Evolutionary conservation across 2,888 invertebrate species (phyloP).

Genomic region (Agrotis segetum): DNA sequence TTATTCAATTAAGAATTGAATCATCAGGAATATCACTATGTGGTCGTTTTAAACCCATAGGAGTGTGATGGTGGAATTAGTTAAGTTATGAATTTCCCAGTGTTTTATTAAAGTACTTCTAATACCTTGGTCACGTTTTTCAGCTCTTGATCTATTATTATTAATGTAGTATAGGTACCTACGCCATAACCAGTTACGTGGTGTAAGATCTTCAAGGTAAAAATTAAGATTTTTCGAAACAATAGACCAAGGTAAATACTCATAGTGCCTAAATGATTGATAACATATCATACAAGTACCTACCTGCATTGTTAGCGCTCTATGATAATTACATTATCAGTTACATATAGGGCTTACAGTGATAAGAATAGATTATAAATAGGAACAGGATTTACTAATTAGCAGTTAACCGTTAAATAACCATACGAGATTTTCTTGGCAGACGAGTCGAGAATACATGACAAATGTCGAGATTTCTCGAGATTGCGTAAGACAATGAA

Average conservation of each 20-base stretch:
- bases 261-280: conserved; percentile 38
- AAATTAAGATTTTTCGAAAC: neutral
- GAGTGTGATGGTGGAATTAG: neutral
- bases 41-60: no score
- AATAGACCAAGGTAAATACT: neutral
- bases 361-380: conserved; percentile 32
- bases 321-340: conserved; percentile 27
- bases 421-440: conserved; percentile 1
- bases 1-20: no score
- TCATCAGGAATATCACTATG: no score
- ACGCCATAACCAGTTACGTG: no score
- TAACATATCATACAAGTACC: conserved; percentile 26
- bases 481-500: neutral
- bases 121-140: neutral
- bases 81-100: neutral
- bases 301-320: conserved; percentile 8
- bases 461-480: neutral
- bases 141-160: no score
- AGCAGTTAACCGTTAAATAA: neutral
- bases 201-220: neutral
- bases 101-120: neutral
- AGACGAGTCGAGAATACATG: neutral
- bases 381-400: conserved; percentile 13
- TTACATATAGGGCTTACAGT: conserved; percentile 13
- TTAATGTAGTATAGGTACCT: no score